Evolutionary conservation across 2,113 vertebrate species (phyloP).

Genomic region (Neolamprologus hecqui): DNA sequence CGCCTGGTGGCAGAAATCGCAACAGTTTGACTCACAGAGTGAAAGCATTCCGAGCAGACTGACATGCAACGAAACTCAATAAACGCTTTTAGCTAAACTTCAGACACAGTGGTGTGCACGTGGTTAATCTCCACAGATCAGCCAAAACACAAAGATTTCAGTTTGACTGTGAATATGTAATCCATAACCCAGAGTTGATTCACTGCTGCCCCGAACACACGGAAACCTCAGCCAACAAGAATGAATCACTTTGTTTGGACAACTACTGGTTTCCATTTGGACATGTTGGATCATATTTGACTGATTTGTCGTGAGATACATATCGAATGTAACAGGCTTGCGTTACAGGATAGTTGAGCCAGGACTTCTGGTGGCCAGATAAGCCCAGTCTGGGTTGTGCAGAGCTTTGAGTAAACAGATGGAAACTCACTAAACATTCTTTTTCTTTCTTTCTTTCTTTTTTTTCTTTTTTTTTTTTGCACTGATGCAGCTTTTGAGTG

Average conservation of each 20-base stretch:
- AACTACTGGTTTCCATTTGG: not conserved
- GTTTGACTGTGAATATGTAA: not conserved
- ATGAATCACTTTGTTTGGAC: not conserved
- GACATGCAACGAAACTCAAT: not conserved
- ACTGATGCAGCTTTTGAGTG: not conserved
- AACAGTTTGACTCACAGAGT: not conserved
- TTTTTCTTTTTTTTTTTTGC: not conserved
- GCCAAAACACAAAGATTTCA: not conserved
- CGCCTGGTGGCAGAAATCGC: not conserved
- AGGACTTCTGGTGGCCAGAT: not conserved
- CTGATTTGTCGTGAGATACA: not conserved
- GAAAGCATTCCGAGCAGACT: not conserved
- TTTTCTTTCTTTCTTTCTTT: fast-evolving
- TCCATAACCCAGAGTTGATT: not conserved
- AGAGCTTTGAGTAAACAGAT: not conserved
- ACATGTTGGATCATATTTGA: not conserved
- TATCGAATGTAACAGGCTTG: not conserved
- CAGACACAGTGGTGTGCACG: not conserved
- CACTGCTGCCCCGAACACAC: not conserved
- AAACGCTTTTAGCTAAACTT: not conserved
- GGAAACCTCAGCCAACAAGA: not conserved
- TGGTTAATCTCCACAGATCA: not conserved
- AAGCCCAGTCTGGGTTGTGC: not conserved
- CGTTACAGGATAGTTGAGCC: not conserved
- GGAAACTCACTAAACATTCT: not conserved